Base-by-base conservation (phyloP, 1,140 invertebrate genomes). In the Monochamus saltuarius region DNA sequence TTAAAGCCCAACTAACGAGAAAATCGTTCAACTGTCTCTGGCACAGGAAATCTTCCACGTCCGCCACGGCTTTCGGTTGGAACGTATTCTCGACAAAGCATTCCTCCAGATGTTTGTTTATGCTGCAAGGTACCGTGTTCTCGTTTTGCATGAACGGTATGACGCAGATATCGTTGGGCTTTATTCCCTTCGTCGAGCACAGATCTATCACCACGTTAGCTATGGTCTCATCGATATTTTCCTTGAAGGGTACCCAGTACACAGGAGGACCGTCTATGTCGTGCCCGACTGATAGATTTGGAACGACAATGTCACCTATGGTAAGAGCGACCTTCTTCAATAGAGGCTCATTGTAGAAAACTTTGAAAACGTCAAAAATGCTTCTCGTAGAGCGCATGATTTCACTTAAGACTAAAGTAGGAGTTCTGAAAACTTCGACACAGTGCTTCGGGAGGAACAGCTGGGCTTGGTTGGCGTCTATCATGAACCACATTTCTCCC, bases 391-490 rank as follows among this genome's bases (percentile, higher is more conserved):
- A 73, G 13, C 75, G 64, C 57, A 77, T 72, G 1, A 77, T 69
- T 61, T 70, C 74, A 10, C 62, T 72, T 55, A 77, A 60, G 11
- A 71, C 61, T 1, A 75, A 62, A 9, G 68, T 47, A 4, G 75
- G 72, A 19, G 61, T 69, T 67, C 75, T 77, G 4, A 77, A 58
- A 14, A 77, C 50, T 35, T 62, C 53, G 7, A 73, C 74, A 2
- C 74, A 75, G 56, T 73, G 66, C 60, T 72, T 75, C 7, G 75
- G 75, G 19, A 77, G 62, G 50, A 75, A 75, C n/a, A 77, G 57
- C 1, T 73, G 69, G 1, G 74, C 73, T 70, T 77, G 75, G 53
- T 77, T 75, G n/a, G 74, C 76, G 50, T 77, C 75, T 0, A 76
- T 73, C 50, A 77, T 67, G 62, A 72, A 77, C 75, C 75, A 77